Percentiles rank a stretch among this genome's conserved stretches.
phyloP scores from a whole-genome alignment of 1,140 invertebrate species.

The Lasaia peninsularis region DNA sequence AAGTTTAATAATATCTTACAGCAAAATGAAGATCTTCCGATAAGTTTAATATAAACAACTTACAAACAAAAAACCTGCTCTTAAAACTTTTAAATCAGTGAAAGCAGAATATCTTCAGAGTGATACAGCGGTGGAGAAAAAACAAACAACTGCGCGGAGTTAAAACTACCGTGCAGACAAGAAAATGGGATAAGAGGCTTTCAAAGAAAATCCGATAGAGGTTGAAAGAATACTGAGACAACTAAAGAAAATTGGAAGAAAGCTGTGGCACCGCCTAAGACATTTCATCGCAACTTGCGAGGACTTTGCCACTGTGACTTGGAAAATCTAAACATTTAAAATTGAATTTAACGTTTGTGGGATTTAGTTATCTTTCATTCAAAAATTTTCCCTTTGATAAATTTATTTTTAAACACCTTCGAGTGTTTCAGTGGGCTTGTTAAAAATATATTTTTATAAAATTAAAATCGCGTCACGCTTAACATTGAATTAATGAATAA shows the following conservation, averaged over 20 bases:
- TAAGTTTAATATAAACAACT: no score
- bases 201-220: constrained; percentile 42
- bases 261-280: constrained; percentile 22
- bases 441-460: no score
- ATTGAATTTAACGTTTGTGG: constrained; percentile 16
- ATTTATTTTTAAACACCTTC: not conserved
- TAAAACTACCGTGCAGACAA: constrained; percentile 30
- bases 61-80: no score
- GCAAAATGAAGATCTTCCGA: no score
- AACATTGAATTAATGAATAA: no score
- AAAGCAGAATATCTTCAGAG: not conserved
- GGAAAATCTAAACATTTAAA: constrained; percentile 17
- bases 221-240: constrained; percentile 42
- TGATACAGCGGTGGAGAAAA: not conserved
- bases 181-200: constrained; percentile 50
- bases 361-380: constrained; percentile 12
- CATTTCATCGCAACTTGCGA: constrained; percentile 23
- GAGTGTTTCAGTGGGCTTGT: no score
- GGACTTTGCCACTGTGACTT: constrained; percentile 20
- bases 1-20: no score
- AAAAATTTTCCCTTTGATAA: not conserved
- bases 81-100: not conserved
- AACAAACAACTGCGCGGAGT: constrained; percentile 23
- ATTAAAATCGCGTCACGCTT: no score
- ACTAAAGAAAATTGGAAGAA: constrained; percentile 36